Conservation (phyloP, 2,113 vertebrate species). For the Crocuta crocuta region DNA sequence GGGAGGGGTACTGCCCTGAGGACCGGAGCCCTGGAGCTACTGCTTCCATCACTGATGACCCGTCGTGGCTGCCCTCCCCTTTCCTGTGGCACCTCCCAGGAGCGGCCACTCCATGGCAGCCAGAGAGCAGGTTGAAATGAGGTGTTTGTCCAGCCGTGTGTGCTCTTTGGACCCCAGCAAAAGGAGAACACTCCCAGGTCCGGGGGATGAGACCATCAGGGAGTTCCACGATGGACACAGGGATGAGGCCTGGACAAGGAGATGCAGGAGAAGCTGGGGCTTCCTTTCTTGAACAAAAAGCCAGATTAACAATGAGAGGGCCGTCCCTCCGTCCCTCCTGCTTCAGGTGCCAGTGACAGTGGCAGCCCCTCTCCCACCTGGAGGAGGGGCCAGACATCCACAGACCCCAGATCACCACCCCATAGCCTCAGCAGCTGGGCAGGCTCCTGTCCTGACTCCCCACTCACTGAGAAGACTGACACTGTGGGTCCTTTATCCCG, state of each 20-base stretch:
- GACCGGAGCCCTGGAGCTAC: too few relatives aligned
- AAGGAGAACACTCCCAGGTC: not conserved
- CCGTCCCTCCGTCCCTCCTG: not conserved
- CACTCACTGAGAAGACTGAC: not conserved
- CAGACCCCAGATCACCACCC: not conserved
- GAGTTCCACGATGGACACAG: not conserved
- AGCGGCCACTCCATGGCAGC: not conserved
- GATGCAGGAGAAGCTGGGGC: not conserved
- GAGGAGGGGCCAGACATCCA: not conserved
- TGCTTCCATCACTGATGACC: not conserved
- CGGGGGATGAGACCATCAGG: not conserved
- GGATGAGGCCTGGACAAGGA: not conserved
- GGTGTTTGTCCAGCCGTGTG: too few relatives aligned
- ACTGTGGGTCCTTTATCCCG: not conserved
- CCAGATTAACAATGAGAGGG: not conserved
- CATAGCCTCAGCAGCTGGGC: rapidly evolving
- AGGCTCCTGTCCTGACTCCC: not conserved
- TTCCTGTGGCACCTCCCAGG: rapidly evolving
- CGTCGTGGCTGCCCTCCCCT: rapidly evolving
- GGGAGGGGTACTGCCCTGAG: too few relatives aligned
- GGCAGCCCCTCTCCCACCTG: rapidly evolving
- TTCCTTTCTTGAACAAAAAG: too few relatives aligned
- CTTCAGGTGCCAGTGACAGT: rapidly evolving
- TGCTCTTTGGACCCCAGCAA: not conserved
- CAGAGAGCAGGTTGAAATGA: not conserved